These are phyloP conservation scores for Arenaria interpres DNA, from an alignment of 2,113 vertebrate species.

Conservation along the genomic window DNA sequence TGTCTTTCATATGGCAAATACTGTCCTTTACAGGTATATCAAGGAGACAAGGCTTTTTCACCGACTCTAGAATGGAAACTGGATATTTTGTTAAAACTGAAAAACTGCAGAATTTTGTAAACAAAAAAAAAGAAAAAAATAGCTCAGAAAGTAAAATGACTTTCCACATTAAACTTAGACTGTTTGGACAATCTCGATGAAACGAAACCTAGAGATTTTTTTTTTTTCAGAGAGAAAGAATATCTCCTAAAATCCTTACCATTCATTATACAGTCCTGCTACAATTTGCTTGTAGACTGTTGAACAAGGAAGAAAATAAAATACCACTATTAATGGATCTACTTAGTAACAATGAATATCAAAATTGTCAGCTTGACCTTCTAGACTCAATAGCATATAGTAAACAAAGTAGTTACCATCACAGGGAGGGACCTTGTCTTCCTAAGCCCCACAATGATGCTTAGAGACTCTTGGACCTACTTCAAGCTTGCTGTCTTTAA, in stretches of 20 bases:
- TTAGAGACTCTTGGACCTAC: not conserved
- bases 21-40: not conserved
- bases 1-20: not conserved
- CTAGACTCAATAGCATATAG: not conserved
- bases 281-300: not conserved
- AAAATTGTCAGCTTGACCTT: not conserved
- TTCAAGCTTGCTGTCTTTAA: not conserved
- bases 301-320: not conserved
- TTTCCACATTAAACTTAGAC: not conserved
- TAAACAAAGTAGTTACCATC: not conserved
- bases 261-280: not conserved
- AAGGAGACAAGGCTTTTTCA: not conserved
- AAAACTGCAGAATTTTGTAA: not conserved
- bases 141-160: not conserved
- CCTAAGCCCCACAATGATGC: not conserved
- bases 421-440: not conserved
- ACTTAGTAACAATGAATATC: not conserved
- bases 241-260: not conserved
- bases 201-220: not conserved
- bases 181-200: accelerated
- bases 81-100: not conserved
- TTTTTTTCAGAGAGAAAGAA: not conserved
- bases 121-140: not conserved
- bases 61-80: not conserved
- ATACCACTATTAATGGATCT: not conserved